Conservation (phyloP, 2,888 invertebrate genomes). For the Ditula angustiorana region DNA sequence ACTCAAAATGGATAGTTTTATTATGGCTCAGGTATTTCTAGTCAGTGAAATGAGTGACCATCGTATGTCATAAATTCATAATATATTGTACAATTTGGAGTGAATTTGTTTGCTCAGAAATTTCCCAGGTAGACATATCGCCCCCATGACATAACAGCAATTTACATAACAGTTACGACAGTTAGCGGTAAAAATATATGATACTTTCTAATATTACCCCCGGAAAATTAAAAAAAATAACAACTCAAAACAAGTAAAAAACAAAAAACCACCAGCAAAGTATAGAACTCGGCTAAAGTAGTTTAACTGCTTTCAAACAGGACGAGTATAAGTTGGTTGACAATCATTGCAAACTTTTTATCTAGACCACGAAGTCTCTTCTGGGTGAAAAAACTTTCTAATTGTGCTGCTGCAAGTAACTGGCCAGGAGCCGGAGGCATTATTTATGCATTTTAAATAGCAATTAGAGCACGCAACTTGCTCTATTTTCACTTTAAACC, state of each 20-base stretch:
- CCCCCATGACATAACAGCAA: too few species aligned
- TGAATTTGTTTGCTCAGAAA: too few species aligned
- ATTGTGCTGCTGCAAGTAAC: slow-evolving; percentile 28
- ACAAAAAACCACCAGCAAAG: neutral
- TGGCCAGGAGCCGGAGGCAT: slow-evolving; percentile 9
- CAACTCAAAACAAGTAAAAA: too few species aligned
- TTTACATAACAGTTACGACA: too few species aligned
- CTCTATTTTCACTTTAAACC: neutral
- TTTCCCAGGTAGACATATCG: too few species aligned
- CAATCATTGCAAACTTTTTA: neutral
- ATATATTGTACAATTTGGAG: too few species aligned
- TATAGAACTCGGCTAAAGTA: neutral
- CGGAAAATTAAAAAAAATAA: too few species aligned
- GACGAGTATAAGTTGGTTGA: neutral
- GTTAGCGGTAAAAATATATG: too few species aligned
- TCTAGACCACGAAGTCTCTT: neutral
- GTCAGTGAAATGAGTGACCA: too few species aligned
- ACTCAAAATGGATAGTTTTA: slow-evolving; percentile 7
- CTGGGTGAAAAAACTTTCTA: slow-evolving; percentile 8
- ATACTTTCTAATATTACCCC: too few species aligned
- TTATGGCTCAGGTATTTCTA: neutral
- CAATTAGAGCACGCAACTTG: slow-evolving; percentile 15
- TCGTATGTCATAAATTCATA: too few species aligned
- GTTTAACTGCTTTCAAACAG: neutral
- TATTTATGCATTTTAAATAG: slow-evolving; percentile 25